phyloP scores from a whole-genome alignment of 2,797 vertebrate species.

The Epinephelus malabaricus region DNA sequence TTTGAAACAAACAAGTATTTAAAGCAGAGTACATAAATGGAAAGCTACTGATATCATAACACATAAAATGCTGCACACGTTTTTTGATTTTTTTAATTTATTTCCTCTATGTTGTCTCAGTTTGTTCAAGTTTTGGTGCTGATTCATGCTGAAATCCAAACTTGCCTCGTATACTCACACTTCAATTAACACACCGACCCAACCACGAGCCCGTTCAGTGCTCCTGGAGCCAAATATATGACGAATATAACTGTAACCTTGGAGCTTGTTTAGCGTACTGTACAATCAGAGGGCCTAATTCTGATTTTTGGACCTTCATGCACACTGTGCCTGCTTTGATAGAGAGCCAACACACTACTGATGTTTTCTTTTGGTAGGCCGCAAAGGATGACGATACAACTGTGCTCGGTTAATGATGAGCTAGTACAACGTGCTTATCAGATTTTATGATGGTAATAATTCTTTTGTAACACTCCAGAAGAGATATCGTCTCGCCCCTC shows the following conservation, averaged over 20 bases:
- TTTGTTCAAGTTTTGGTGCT: slow-evolving; percentile 76
- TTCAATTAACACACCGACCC: slow-evolving; percentile 51
- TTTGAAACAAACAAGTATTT: slow-evolving; percentile 57
- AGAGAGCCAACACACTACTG: slow-evolving; percentile 60
- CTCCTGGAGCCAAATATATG: slow-evolving; percentile 64
- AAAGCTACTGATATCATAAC: slow-evolving; percentile 77
- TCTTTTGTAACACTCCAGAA: background rate
- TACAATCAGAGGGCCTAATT: slow-evolving; percentile 83
- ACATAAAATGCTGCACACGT: slow-evolving; percentile 64
- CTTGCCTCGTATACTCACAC: slow-evolving; percentile 62
- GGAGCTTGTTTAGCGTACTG: slow-evolving; percentile 78
- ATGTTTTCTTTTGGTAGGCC: slow-evolving; percentile 40
- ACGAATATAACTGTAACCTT: slow-evolving; percentile 48
- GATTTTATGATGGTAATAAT: slow-evolving; percentile 5
- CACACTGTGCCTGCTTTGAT: slow-evolving; percentile 78
- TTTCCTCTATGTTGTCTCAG: slow-evolving; percentile 57
- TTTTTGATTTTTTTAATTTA: slow-evolving; percentile 66
- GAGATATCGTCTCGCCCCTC: background rate
- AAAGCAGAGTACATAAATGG: slow-evolving; percentile 53
- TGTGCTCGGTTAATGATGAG: slow-evolving; percentile 27
- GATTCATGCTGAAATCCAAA: slow-evolving; percentile 69
- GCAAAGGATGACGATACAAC: background rate
- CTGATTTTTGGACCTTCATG: slow-evolving; percentile 71
- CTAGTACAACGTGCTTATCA: slow-evolving; percentile 15
- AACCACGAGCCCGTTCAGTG: slow-evolving; percentile 54